Percentiles rank a stretch among this genome's conserved stretches.
Conservation (phyloP, 2,113 vertebrate genomes). For the Phalacrocorax brasilianus region DNA sequence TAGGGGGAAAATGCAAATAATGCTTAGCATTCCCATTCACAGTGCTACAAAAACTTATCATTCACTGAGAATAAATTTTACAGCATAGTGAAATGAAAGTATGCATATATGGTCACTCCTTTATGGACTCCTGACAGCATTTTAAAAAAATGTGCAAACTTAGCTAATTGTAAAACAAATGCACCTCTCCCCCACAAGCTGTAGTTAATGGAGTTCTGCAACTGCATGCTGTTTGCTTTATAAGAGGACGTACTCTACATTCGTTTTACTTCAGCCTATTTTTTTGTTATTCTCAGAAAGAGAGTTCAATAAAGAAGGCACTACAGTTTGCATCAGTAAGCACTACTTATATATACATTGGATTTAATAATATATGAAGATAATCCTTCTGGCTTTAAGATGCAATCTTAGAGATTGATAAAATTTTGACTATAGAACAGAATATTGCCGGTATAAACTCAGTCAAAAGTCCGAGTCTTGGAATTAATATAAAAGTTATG, state of each 20-base stretch:
- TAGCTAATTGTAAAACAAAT: background rate
- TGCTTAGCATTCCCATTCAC: background rate
- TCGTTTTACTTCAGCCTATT: background rate
- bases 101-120: background rate
- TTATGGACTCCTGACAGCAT: background rate
- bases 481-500: constrained; percentile 53
- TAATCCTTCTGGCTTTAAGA: background rate
- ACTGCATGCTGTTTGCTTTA: background rate
- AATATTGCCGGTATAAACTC: background rate
- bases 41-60: constrained; percentile 11
- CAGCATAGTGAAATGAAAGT: constrained; percentile 32
- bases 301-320: background rate
- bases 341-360: background rate
- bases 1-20: constrained; percentile 6
- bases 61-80: constrained; percentile 52
- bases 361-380: constrained; percentile 10
- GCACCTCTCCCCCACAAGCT: background rate
- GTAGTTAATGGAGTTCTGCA: background rate
- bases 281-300: constrained; percentile 4
- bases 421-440: background rate
- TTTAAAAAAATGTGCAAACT: constrained; percentile 7
- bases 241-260: background rate
- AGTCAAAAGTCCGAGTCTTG: background rate
- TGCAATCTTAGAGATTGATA: background rate
- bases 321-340: background rate